A percentile compares a stretch with the other conserved stretches of the same genome.
Conservation (phyloP, 2,113 vertebrate genomes). For the Boulengeromyrus knoepffleri region DNA sequence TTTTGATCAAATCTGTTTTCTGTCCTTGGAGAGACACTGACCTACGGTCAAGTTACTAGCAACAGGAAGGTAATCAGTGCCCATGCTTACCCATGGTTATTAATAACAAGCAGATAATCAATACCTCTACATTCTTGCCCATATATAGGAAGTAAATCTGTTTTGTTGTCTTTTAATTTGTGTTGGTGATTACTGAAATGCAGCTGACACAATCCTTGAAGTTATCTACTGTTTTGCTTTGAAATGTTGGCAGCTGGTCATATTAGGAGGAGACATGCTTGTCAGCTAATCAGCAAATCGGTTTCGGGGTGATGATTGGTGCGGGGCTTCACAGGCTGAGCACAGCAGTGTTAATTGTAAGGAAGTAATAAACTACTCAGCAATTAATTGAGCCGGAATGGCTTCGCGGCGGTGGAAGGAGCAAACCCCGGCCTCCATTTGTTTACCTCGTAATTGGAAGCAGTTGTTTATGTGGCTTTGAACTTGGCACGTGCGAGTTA, state of each 20-base stretch:
- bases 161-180: not conserved
- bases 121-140: not conserved
- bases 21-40: not conserved
- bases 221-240: not conserved
- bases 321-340: not conserved
- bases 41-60: not conserved
- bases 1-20: not conserved
- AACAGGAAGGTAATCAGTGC: not conserved
- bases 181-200: not conserved
- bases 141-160: not conserved
- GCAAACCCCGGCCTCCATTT: conserved; percentile 2
- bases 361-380: not conserved
- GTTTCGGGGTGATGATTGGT: not conserved
- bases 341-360: not conserved
- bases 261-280: not conserved
- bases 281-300: not conserved
- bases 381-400: conserved; percentile 1
- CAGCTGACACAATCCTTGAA: not conserved
- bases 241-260: not conserved
- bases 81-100: not conserved
- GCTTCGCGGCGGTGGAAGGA: not conserved
- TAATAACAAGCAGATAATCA: not conserved
- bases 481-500: conserved; percentile 38
- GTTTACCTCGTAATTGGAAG: conserved; percentile 24
- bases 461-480: conserved; percentile 38